These are phyloP conservation scores for Hippotragus niger DNA, from an alignment of 2,113 vertebrate genomes.

Conservation along the genomic window DNA sequence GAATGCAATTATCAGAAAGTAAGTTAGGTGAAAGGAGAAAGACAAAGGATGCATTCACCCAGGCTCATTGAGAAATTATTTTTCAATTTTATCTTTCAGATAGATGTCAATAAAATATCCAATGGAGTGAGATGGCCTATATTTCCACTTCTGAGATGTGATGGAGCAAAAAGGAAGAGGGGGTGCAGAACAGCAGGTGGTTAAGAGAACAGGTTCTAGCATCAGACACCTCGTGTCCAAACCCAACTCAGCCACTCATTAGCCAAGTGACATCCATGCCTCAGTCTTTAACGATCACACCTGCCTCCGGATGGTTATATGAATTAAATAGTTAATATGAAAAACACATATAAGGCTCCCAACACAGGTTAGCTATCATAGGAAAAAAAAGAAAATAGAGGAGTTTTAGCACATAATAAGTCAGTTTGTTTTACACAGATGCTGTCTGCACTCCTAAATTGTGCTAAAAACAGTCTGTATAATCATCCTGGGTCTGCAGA, in stretches of 20 bases:
- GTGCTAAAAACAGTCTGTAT: not conserved
- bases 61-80: not conserved
- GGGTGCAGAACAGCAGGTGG: not conserved
- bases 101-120: not conserved
- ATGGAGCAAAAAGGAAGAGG: not conserved
- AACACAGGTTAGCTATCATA: not conserved
- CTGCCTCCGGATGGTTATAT: not conserved
- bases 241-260: not conserved
- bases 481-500: not conserved
- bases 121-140: not conserved
- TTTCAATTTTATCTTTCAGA: conserved; percentile 18
- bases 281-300: not conserved
- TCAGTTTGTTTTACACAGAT: not conserved
- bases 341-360: not conserved
- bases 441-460: not conserved
- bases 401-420: not conserved
- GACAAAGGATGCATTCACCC: not conserved
- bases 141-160: not conserved
- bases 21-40: not conserved
- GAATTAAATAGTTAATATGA: not conserved
- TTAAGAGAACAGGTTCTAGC: not conserved
- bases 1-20: not conserved
- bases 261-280: not conserved
- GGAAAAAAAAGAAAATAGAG: not conserved
- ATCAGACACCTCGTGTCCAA: not conserved